A percentile compares a stretch with the other conserved stretches of the same genome.
phyloP scores from a whole-genome alignment of 2,113 vertebrate species.

The Ailurus styani region DNA sequence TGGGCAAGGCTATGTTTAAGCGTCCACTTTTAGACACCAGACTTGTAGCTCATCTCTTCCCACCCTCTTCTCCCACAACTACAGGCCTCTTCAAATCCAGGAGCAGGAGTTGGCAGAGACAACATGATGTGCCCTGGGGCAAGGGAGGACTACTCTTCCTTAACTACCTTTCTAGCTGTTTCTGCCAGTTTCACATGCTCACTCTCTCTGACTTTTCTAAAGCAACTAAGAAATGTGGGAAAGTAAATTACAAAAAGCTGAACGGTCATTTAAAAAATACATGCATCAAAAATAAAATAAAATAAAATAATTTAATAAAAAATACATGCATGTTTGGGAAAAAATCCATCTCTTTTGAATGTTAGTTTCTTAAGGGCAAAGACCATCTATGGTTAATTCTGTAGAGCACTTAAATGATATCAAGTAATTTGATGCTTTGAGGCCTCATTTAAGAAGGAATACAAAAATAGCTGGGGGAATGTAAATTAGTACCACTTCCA shows the following conservation, averaged over 20 bases:
- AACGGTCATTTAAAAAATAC: neutral
- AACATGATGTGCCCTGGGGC: neutral
- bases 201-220: neutral
- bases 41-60: neutral
- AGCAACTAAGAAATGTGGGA: neutral
- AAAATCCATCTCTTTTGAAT: neutral
- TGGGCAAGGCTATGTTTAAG: conserved; percentile 41
- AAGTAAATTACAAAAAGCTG: neutral
- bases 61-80: neutral
- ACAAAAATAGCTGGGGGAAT: neutral
- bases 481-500: neutral
- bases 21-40: conserved; percentile 50
- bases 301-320: neutral
- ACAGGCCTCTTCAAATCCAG: neutral
- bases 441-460: conserved; percentile 17
- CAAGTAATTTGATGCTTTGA: conserved; percentile 27
- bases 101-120: neutral
- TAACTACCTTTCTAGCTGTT: neutral
- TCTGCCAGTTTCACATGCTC: neutral
- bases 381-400: neutral
- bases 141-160: neutral
- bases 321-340: neutral
- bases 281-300: no score
- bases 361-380: conserved; percentile 19
- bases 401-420: neutral